A percentile compares a stretch with the other conserved stretches of the same genome.
phyloP scores from a whole-genome alignment of 35 echinoderm and acorn worm species.

The Ophiothrix spiculata region DNA sequence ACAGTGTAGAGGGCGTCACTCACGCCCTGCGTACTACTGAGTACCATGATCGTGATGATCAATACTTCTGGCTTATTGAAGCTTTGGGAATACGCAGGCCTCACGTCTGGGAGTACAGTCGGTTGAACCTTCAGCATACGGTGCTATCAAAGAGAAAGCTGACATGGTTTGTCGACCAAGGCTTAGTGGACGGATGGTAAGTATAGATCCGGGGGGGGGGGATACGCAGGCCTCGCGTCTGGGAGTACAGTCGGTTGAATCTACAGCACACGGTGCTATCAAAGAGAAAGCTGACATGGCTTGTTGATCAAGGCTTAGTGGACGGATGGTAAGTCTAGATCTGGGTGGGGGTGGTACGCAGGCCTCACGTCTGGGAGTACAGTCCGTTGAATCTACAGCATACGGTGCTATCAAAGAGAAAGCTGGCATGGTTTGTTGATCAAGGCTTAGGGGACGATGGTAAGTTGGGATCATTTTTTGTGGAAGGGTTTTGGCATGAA shows the following conservation, averaged over 20 bases:
- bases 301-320: no score
- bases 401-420: slow-evolving; percentile 88
- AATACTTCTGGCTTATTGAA: slow-evolving; percentile 83
- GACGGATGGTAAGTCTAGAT: not conserved
- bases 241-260: no score
- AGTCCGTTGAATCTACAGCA: slow-evolving; percentile 87
- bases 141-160: slow-evolving; percentile 89
- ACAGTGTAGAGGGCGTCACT: slow-evolving; percentile 86
- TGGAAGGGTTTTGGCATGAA: not conserved
- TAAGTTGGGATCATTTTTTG: slow-evolving; percentile 39
- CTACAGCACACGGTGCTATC: no score
- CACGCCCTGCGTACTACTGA: slow-evolving; percentile 93
- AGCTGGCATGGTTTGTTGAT: slow-evolving; percentile 93
- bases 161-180: slow-evolving; percentile 91
- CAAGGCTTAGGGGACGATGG: slow-evolving; percentile 84
- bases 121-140: slow-evolving; percentile 88
- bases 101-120: slow-evolving; percentile 85
- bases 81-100: slow-evolving; percentile 57
- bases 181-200: slow-evolving; percentile 91
- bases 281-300: no score
- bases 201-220: not conserved
- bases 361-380: slow-evolving; percentile 81
- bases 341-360: slow-evolving; percentile 61
- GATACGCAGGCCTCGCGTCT: not conserved
- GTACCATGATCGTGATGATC: slow-evolving; percentile 84